Evolutionary conservation across 2,888 invertebrate genomes (phyloP).

Genomic region (Drosophila pegasa): DNA sequence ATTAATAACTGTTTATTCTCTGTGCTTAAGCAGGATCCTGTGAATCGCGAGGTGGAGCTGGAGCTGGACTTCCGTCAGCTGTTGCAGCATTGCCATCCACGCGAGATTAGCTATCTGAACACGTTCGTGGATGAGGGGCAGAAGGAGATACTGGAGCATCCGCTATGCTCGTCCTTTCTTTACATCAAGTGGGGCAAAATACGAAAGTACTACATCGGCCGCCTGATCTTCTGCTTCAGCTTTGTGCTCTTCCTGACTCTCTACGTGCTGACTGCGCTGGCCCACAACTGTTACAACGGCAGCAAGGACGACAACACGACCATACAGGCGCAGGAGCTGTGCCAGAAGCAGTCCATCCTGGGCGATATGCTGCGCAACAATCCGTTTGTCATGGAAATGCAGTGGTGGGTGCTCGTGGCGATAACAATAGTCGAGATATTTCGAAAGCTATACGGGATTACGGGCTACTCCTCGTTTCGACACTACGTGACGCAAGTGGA

Average conservation of each 20-base stretch:
- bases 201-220: constrained; percentile 93
- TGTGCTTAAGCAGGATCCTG: constrained; percentile 86
- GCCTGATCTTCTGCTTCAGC: constrained; percentile 91
- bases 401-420: constrained; percentile 92
- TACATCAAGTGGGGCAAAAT: constrained; percentile 96
- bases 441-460: constrained; percentile 92
- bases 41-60: constrained; percentile 92
- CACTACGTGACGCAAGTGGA: constrained; percentile 94
- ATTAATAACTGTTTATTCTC: background rate
- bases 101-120: constrained; percentile 94
- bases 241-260: constrained; percentile 92
- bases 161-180: constrained; percentile 94
- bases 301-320: constrained; percentile 91
- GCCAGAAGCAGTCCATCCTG: constrained; percentile 91
- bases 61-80: constrained; percentile 93
- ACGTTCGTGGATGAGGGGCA: constrained; percentile 95
- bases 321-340: constrained; percentile 90
- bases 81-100: constrained; percentile 92
- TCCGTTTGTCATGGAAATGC: constrained; percentile 91
- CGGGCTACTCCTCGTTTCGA: constrained; percentile 92
- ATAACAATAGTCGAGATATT: constrained; percentile 92
- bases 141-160: constrained; percentile 94
- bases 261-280: constrained; percentile 92
- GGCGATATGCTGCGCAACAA: constrained; percentile 91
- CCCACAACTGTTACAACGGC: constrained; percentile 94